Evolutionary conservation across 1,140 invertebrate species (phyloP), one percentile per base, ranked within the genome.

Genomic region (Tetramorium parvispinum): DNA sequence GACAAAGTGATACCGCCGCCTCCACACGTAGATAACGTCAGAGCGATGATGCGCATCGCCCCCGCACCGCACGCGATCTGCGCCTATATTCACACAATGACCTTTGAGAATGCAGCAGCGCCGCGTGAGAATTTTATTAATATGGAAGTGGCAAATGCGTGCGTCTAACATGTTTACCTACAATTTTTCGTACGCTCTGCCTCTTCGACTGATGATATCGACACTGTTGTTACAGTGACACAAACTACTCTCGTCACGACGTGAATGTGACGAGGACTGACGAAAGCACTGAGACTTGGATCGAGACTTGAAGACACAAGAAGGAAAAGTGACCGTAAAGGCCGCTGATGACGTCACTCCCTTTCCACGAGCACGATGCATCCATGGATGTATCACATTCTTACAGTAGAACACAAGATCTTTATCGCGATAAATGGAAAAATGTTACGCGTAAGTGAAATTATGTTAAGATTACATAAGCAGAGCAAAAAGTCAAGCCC

Each of bases 11-110:
- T 66, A 68, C 0, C 46, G 43, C 27, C 57, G 24, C 76, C 57
- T 65, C 16, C 75, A 27, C 75, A 65, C 3, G 46, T 21, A 79
- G 77, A 79, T 79, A 79, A 68, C 27, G 59, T 51, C 76, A 51
- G 55, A 13, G 16, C 11, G 11, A 40, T 49, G 21, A 0, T 21
- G 18, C 40, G 51, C 16, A 49, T 16, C 57, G 76, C 40, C 24
- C n/a, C 18, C 43, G 10, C 43, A 66, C n/a, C 43, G 5, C 43
- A 66, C n/a, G 7, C 59, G 5, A 24, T 21, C 18, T 53, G 61
- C 13, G 61, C 7, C 55, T 46, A 61, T 46, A 1, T 49, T 49
- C 59, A 46, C 21, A 5, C 10, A 8, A n/a, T 66, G 18, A 51
- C 18, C 76, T 79, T 79, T 43, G 18, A 32, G 18, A 63, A n/a